phyloP scores from a whole-genome alignment of 2,113 vertebrate genomes.

The Anarhynchus alexandrinus region DNA sequence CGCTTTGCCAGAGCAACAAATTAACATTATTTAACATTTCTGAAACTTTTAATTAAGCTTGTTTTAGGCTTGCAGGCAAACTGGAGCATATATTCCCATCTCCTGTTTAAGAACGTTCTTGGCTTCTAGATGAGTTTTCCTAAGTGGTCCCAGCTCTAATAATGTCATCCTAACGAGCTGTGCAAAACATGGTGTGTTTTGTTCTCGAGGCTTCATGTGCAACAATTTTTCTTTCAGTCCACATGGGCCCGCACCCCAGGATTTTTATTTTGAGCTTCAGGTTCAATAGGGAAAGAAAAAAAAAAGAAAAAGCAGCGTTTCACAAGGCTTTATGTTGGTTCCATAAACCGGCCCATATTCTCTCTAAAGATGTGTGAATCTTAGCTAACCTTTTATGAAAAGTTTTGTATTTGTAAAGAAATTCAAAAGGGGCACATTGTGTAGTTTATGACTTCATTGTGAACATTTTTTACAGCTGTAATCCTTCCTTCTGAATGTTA shows the following conservation, averaged over 20 bases:
- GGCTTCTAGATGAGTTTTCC: constrained; percentile 38
- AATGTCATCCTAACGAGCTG: constrained; percentile 55
- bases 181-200: constrained; percentile 25
- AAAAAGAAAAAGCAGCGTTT: background rate
- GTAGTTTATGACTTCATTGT: constrained; percentile 39
- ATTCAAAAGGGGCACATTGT: constrained; percentile 28
- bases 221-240: constrained; percentile 1
- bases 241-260: background rate
- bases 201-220: background rate
- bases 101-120: constrained; percentile 26
- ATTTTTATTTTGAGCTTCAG: constrained; percentile 46
- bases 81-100: constrained; percentile 10
- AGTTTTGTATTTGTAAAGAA: constrained; percentile 26
- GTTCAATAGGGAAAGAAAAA: background rate
- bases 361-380: constrained; percentile 44
- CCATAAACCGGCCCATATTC: background rate
- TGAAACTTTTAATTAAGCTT: constrained; percentile 66
- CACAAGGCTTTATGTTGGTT: background rate
- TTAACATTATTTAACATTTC: constrained; percentile 62
- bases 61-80: constrained; percentile 41
- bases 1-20: constrained; percentile 33
- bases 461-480: constrained; percentile 42
- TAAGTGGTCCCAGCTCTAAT: constrained; percentile 50
- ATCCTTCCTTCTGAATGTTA: constrained; percentile 40
- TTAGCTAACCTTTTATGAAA: constrained; percentile 12